Evolutionary conservation across 2,888 invertebrate species (phyloP).

Genomic region (Aphodius sticticus): DNA sequence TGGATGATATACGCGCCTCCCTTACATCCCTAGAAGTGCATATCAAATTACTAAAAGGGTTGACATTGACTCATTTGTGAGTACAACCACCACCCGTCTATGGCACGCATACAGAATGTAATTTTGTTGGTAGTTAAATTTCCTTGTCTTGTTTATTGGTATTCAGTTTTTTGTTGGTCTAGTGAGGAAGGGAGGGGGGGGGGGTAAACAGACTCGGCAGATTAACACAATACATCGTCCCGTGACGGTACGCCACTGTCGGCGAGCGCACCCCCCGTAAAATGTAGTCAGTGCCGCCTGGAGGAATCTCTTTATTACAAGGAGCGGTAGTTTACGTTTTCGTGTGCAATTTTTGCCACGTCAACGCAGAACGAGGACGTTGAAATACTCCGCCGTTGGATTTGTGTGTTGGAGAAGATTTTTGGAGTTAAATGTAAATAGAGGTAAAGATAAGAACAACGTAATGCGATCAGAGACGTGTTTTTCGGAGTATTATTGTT

Average conservation of each 20-base stretch:
- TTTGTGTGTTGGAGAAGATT: too few relatives aligned
- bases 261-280: slow-evolving; percentile 9
- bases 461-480: too few relatives aligned
- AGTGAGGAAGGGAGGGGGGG: not conserved
- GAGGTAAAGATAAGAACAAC: too few relatives aligned
- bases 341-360: not conserved
- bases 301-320: slow-evolving; percentile 4
- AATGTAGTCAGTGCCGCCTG: slow-evolving; percentile 10
- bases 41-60: slow-evolving; percentile 25
- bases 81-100: too few relatives aligned
- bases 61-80: slow-evolving; percentile 22
- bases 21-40: slow-evolving; percentile 9
- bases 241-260: slow-evolving; percentile 13
- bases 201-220: slow-evolving; percentile 15
- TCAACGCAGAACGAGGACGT: not conserved
- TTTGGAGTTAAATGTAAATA: too few relatives aligned
- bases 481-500: too few relatives aligned
- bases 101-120: slow-evolving; percentile 15
- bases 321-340: not conserved
- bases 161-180: slow-evolving; percentile 11
- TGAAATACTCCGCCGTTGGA: too few relatives aligned
- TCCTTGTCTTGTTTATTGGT: slow-evolving; percentile 16
- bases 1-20: slow-evolving; percentile 23
- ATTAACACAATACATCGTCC: slow-evolving; percentile 24
- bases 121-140: not conserved